Percentiles rank a stretch among this genome's conserved stretches.
Conservation (phyloP, 2,797 vertebrate genomes). For the Phrynocephalus forsythii region DNA sequence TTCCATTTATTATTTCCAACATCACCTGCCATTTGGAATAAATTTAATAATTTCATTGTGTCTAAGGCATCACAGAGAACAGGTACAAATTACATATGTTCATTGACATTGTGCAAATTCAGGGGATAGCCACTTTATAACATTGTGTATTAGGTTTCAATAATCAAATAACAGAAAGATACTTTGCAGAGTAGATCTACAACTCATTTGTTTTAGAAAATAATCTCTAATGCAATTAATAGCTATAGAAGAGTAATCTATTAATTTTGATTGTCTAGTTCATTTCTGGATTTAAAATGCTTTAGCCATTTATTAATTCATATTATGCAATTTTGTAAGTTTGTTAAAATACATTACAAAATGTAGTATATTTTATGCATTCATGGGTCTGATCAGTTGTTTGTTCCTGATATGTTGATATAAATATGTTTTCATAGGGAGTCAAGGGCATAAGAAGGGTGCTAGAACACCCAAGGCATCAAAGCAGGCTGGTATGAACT, state of each 20-base stretch:
- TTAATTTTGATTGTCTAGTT: constrained; percentile 77
- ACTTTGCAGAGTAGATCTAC: constrained; percentile 83
- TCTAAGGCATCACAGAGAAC: constrained; percentile 85
- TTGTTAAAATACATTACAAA: not conserved
- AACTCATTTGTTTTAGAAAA: constrained; percentile 91
- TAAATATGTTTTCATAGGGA: constrained; percentile 83
- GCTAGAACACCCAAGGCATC: constrained; percentile 90
- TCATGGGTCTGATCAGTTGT: constrained; percentile 11
- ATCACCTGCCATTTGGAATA: constrained; percentile 77
- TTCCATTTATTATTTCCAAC: constrained; percentile 80
- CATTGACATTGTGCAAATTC: constrained; percentile 87
- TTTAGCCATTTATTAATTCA: constrained; percentile 79
- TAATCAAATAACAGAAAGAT: constrained; percentile 89
- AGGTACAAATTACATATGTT: constrained; percentile 92
- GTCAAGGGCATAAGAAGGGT: constrained; percentile 97
- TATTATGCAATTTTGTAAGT: constrained; percentile 32
- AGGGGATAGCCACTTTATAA: constrained; percentile 92
- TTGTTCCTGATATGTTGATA: not conserved
- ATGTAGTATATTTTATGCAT: no score
- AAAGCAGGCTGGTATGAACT: constrained; percentile 96
- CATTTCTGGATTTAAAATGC: constrained; percentile 68
- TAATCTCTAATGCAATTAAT: constrained; percentile 91
- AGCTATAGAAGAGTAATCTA: constrained; percentile 80
- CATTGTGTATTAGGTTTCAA: constrained; percentile 87
- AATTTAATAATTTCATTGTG: constrained; percentile 85